Evolutionary conservation across 2,113 vertebrate genomes (phyloP).

Genomic region (Sciurus niger): DNA sequence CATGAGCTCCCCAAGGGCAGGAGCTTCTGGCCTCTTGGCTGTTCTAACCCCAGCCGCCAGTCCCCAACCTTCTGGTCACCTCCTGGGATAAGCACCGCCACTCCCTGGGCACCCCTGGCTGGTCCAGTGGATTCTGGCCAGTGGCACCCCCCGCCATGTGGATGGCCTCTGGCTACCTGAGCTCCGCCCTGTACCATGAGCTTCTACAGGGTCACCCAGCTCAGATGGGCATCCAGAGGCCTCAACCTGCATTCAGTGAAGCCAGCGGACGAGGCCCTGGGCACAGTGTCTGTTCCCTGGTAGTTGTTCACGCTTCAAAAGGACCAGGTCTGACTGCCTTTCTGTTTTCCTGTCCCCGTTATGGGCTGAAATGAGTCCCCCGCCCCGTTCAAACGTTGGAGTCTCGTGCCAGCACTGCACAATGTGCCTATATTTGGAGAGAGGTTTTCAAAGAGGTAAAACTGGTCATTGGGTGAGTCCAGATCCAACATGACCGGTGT

Average conservation of each 20-base stretch:
- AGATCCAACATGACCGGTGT: background rate
- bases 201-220: rapidly evolving
- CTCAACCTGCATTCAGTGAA: rapidly evolving
- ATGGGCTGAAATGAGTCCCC: no score
- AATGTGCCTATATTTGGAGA: no score
- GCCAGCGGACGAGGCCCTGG: rapidly evolving
- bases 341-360: background rate
- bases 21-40: background rate
- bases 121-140: background rate
- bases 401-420: no score
- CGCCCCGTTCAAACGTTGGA: no score
- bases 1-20: no score
- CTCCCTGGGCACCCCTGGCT: no score
- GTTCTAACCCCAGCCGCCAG: background rate
- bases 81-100: background rate
- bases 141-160: background rate
- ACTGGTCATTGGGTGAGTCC: no score
- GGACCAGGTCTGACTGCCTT: no score
- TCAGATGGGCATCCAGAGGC: background rate
- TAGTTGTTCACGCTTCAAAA: background rate
- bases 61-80: no score
- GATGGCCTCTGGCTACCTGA: background rate
- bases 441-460: no score
- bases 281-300: rapidly evolving
- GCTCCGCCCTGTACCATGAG: background rate